Percentiles rank a stretch among this genome's conserved stretches.
phyloP scores from a whole-genome alignment of 2,797 vertebrate genomes.

The Chelidonichthys spinosus region DNA sequence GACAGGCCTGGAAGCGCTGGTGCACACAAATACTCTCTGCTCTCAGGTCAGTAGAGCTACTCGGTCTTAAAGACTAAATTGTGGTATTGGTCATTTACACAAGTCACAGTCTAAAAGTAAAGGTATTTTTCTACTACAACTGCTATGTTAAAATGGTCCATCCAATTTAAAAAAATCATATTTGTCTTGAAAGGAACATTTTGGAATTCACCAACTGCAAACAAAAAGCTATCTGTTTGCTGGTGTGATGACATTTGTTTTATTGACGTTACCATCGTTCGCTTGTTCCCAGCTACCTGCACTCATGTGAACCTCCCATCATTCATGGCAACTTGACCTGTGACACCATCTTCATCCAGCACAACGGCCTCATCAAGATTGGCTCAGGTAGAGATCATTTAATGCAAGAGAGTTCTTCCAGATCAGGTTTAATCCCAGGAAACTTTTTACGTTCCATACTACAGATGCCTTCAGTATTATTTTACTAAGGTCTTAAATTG shows the following conservation, averaged over 20 bases:
- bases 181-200: neutral
- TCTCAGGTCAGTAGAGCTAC: constrained; percentile 87
- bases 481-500: neutral
- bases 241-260: neutral
- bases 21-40: constrained; percentile 98
- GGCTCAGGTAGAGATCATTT: constrained; percentile 89
- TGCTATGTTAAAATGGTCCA: neutral
- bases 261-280: neutral
- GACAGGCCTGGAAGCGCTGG: constrained; percentile 98
- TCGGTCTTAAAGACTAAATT: constrained; percentile 1
- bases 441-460: neutral
- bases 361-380: constrained; percentile 99
- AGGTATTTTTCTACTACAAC: neutral
- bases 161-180: neutral
- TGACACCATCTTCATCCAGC: constrained; percentile 99
- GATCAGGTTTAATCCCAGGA: neutral
- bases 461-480: neutral
- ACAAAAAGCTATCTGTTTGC: neutral
- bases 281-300: constrained; percentile 89
- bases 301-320: constrained; percentile 96
- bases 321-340: constrained; percentile 99
- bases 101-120: neutral
- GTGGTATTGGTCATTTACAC: neutral
- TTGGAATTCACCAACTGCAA: neutral
- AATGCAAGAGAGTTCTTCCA: neutral